These are phyloP conservation scores for Trematomus loennbergii DNA, from an alignment of 2,113 vertebrate species.

Conservation along the genomic window DNA sequence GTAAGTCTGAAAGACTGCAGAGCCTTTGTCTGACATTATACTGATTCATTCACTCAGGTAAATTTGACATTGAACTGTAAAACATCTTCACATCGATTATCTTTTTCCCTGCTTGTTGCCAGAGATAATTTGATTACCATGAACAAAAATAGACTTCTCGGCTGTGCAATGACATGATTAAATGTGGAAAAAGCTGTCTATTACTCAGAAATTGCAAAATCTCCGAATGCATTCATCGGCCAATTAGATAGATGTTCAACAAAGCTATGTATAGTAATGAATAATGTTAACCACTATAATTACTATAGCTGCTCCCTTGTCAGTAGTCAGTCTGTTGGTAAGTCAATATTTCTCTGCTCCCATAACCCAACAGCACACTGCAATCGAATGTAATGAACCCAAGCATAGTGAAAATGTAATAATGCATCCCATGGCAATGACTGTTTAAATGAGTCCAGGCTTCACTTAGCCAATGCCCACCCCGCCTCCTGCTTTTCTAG, in stretches of 20 bases:
- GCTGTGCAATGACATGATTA: background rate
- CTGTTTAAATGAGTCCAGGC: slow-evolving; percentile 49
- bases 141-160: background rate
- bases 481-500: slow-evolving; percentile 60
- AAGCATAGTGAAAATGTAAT: slow-evolving; percentile 38
- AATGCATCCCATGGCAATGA: slow-evolving; percentile 32
- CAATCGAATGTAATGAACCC: slow-evolving; percentile 43
- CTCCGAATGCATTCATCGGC: background rate
- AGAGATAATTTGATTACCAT: slow-evolving; percentile 3
- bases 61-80: slow-evolving; percentile 15
- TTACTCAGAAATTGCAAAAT: background rate
- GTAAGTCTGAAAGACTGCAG: background rate
- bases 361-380: background rate
- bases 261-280: background rate
- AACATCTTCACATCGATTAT: background rate
- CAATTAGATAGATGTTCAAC: background rate
- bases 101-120: background rate
- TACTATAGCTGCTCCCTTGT: background rate
- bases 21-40: background rate
- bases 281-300: background rate
- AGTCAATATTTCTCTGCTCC: slow-evolving; percentile 27
- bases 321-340: slow-evolving; percentile 1
- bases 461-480: slow-evolving; percentile 9
- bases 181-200: background rate
- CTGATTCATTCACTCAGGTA: background rate